A percentile compares a stretch with the other conserved stretches of the same genome.
Conservation (phyloP, 1,140 invertebrate species). For the Pachyrhynchus sulphureomaculatus region DNA sequence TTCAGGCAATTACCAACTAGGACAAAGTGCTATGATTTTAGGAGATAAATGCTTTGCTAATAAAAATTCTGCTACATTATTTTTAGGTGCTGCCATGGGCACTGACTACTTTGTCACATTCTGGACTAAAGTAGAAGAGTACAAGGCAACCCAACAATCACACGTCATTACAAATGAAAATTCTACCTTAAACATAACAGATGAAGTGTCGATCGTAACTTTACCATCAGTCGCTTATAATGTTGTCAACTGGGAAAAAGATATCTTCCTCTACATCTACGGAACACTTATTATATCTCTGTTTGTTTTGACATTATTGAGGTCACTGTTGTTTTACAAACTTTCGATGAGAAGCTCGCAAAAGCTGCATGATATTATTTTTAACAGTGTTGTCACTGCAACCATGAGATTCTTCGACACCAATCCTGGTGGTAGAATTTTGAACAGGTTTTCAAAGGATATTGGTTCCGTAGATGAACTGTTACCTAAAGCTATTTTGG, state of each 20-base stretch:
- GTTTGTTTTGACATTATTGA: conserved; percentile 53
- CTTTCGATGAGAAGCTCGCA: conserved; percentile 66
- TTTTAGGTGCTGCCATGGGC: conserved; percentile 60
- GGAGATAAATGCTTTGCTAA: too few relatives aligned
- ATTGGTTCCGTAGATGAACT: conserved; percentile 66
- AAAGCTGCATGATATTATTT: conserved; percentile 68
- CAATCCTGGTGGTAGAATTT: conserved; percentile 67
- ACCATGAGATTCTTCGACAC: conserved; percentile 83
- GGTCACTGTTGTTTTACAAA: conserved; percentile 64
- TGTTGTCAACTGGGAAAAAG: conserved; percentile 13
- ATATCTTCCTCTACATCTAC: conserved; percentile 54
- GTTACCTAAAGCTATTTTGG: conserved; percentile 65
- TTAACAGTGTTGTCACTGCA: conserved; percentile 59
- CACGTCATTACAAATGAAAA: background rate
- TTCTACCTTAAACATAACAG: background rate
- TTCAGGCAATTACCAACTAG: too few relatives aligned
- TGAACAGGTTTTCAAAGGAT: conserved; percentile 53
- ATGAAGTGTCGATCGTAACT: background rate
- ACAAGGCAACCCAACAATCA: conserved; percentile 1
- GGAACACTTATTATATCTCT: conserved; percentile 53
- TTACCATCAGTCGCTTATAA: background rate
- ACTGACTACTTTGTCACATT: conserved; percentile 80
- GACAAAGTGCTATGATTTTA: too few relatives aligned
- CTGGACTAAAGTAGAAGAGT: conserved; percentile 60
- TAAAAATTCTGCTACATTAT: background rate